Percentiles rank a stretch among this genome's conserved stretches.
These are phyloP conservation scores for Poeciliopsis paucimaculata DNA, from an alignment of 2,797 vertebrate species.

Conservation along the genomic window DNA sequence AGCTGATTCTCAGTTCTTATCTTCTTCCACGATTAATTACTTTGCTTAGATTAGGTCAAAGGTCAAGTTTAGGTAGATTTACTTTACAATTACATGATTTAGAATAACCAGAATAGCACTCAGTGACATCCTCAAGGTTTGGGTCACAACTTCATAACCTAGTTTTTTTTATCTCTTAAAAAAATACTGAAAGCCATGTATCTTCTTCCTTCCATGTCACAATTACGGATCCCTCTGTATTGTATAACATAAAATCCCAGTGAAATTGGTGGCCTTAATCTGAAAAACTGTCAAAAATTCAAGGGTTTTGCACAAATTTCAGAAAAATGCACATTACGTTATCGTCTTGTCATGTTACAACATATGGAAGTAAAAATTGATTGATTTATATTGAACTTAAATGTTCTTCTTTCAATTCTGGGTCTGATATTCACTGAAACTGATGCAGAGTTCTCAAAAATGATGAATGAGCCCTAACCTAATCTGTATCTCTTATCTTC, in stretches of 20 bases:
- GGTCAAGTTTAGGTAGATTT: not conserved
- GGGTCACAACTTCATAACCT: not conserved
- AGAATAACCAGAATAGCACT: not conserved
- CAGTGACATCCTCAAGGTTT: not conserved
- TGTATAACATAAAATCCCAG: no score
- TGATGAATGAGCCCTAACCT: slow-evolving; percentile 68
- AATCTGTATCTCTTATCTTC: slow-evolving; percentile 54
- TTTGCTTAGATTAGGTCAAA: not conserved
- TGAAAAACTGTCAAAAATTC: not conserved
- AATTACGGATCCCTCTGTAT: no score
- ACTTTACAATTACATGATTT: not conserved
- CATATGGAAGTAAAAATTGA: not conserved
- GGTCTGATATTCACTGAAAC: not conserved
- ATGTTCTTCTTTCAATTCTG: slow-evolving; percentile 1
- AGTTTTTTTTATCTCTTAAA: not conserved
- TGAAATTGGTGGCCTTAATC: not conserved
- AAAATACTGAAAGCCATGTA: no score
- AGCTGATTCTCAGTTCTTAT: not conserved
- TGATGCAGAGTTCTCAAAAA: slow-evolving; percentile 3
- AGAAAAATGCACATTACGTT: no score
- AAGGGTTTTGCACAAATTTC: not conserved
- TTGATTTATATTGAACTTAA: not conserved
- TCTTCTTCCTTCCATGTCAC: not conserved
- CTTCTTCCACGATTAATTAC: not conserved
- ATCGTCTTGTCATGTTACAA: slow-evolving; percentile 12